Evolutionary conservation across 2,113 vertebrate species (phyloP).

Genomic region (Pterocles burchelli): DNA sequence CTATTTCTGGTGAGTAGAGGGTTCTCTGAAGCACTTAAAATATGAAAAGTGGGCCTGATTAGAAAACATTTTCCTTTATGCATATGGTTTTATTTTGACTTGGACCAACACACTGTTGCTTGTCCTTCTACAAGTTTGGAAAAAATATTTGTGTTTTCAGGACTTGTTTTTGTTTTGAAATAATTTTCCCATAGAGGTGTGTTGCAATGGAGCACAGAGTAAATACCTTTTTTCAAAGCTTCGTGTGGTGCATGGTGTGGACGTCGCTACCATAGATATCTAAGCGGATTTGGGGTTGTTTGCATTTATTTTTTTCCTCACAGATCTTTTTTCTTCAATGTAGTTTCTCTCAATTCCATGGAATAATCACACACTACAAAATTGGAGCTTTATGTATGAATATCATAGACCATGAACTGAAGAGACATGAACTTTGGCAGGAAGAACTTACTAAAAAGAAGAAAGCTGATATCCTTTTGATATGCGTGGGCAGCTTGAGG

Average conservation of each 20-base stretch:
- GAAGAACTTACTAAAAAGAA: slow-evolving; percentile 94
- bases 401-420: slow-evolving; percentile 94
- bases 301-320: neutral
- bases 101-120: neutral
- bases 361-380: slow-evolving; percentile 92
- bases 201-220: neutral
- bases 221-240: neutral
- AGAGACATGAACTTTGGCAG: slow-evolving; percentile 92
- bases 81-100: neutral
- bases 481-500: neutral
- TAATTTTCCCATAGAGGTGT: neutral
- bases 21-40: neutral
- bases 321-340: slow-evolving; percentile 41
- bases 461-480: slow-evolving; percentile 91
- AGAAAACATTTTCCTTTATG: neutral
- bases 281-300: neutral
- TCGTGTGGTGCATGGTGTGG: neutral
- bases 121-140: neutral
- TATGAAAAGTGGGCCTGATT: neutral
- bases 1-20: neutral
- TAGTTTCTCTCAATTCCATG: slow-evolving; percentile 94
- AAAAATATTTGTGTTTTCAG: neutral
- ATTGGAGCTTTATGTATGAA: slow-evolving; percentile 93
- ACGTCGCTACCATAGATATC: neutral
- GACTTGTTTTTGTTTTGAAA: neutral